A percentile compares a stretch with the other conserved stretches of the same genome.
Evolutionary conservation across 2,797 vertebrate species (phyloP).

Genomic region (Bovichtus diacanthus): DNA sequence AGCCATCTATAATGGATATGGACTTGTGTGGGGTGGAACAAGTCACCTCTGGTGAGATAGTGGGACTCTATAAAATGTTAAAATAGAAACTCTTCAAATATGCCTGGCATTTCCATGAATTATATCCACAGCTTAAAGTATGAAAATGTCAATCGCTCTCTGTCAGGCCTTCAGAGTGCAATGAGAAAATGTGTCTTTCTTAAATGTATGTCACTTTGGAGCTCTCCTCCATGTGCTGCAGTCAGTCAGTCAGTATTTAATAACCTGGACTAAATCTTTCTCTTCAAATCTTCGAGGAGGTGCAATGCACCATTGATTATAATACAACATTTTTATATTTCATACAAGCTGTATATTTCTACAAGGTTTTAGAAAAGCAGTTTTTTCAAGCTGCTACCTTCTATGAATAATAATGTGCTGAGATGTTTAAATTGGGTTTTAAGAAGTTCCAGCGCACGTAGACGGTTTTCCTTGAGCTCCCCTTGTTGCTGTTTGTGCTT

Average conservation of each 20-base stretch:
- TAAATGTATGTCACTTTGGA: conserved; percentile 35
- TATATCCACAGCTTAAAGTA: conserved; percentile 39
- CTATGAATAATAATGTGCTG: conserved; percentile 41
- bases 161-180: conserved; percentile 38
- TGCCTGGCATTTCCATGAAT: conserved; percentile 60
- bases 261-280: conserved; percentile 30
- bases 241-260: conserved; percentile 32
- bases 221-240: conserved; percentile 17
- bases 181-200: conserved; percentile 43
- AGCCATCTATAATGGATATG: conserved; percentile 78
- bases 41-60: conserved; percentile 68
- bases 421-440: conserved; percentile 43
- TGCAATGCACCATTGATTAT: conserved; percentile 7
- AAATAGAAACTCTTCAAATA: conserved; percentile 63
- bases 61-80: conserved; percentile 76
- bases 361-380: neutral
- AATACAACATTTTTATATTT: conserved; percentile 19
- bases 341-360: conserved; percentile 11
- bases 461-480: conserved; percentile 27
- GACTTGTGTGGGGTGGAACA: conserved; percentile 57
- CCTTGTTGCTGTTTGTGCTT: conserved; percentile 49
- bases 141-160: conserved; percentile 51
- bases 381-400: conserved; percentile 23
- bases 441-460: neutral
- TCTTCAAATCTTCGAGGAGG: conserved; percentile 30